Conservation (phyloP, 1,140 invertebrate genomes). For the Pissodes strobi region DNA sequence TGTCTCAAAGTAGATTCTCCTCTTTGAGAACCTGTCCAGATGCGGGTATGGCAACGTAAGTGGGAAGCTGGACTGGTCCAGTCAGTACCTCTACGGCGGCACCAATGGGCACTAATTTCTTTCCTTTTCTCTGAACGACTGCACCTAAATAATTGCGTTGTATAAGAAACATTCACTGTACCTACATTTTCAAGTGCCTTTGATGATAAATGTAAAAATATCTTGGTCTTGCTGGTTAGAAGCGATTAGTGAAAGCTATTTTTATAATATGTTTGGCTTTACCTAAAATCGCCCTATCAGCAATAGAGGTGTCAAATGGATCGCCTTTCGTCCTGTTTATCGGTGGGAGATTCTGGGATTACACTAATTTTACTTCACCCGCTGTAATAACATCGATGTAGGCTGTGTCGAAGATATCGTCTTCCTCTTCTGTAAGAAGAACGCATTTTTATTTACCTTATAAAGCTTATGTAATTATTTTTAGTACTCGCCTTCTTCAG, state of each 20-base stretch:
- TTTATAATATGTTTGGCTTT: too few relatives aligned
- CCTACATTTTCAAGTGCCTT: too few relatives aligned
- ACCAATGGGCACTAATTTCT: too few relatives aligned
- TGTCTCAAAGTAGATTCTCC: conserved; percentile 71
- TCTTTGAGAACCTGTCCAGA: conserved; percentile 62
- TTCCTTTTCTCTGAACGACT: conserved; percentile 74
- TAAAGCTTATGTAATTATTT: too few relatives aligned
- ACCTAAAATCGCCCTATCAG: conserved; percentile 77
- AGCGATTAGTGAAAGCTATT: too few relatives aligned
- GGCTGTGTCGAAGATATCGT: conserved; percentile 86
- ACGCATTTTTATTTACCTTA: too few relatives aligned
- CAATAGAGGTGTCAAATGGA: conserved; percentile 86
- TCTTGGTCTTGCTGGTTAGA: too few relatives aligned
- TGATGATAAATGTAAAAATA: too few relatives aligned
- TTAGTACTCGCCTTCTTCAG: conserved; percentile 61
- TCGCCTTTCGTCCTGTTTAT: conserved; percentile 72
- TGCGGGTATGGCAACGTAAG: conserved; percentile 60
- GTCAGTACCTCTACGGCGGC: conserved; percentile 84
- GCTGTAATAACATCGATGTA: conserved; percentile 83
- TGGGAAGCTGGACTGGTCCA: conserved; percentile 72
- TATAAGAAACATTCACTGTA: too few relatives aligned
- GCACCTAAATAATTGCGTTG: too few relatives aligned
- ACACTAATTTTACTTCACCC: conserved; percentile 83
- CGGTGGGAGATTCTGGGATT: conserved; percentile 76
- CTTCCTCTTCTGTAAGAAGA: conserved; percentile 72